These are phyloP conservation scores for Oryctes rhinoceros DNA, from an alignment of 1,140 invertebrate species.

Conservation along the genomic window DNA sequence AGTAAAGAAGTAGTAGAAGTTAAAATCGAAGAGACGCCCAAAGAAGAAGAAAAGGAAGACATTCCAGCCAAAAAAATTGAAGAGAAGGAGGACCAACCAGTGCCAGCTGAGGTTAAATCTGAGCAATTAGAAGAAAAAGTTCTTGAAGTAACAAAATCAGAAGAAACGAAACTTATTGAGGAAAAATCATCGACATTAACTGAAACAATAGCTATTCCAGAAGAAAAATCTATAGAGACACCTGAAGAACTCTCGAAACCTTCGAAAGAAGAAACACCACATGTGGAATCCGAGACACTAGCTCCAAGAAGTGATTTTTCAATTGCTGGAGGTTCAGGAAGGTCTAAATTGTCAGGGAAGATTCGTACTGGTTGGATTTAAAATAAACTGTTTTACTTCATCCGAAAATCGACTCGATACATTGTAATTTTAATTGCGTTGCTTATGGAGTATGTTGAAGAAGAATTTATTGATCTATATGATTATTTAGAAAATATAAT, in stretches of 20 bases:
- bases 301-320: conserved; percentile 13
- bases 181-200: too few relatives aligned
- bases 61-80: too few relatives aligned
- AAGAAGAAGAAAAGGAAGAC: not conserved
- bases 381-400: conserved; percentile 21
- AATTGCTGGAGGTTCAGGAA: conserved; percentile 39
- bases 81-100: too few relatives aligned
- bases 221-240: conserved; percentile 16
- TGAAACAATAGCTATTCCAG: not conserved
- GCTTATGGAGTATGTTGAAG: too few relatives aligned
- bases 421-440: too few relatives aligned
- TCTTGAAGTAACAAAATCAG: too few relatives aligned
- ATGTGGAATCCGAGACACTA: not conserved
- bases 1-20: conserved; percentile 42
- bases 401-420: not conserved
- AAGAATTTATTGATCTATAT: too few relatives aligned
- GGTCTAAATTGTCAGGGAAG: conserved; percentile 52
- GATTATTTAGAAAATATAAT: too few relatives aligned
- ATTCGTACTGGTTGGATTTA: conserved; percentile 52
- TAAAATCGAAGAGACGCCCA: not conserved
- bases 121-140: too few relatives aligned
- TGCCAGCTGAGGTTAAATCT: too few relatives aligned
- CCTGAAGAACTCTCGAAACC: not conserved
- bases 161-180: too few relatives aligned
- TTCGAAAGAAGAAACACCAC: conserved; percentile 15